Evolutionary conservation across 2,113 vertebrate species (phyloP).

Genomic region (Festucalex cinctus): DNA sequence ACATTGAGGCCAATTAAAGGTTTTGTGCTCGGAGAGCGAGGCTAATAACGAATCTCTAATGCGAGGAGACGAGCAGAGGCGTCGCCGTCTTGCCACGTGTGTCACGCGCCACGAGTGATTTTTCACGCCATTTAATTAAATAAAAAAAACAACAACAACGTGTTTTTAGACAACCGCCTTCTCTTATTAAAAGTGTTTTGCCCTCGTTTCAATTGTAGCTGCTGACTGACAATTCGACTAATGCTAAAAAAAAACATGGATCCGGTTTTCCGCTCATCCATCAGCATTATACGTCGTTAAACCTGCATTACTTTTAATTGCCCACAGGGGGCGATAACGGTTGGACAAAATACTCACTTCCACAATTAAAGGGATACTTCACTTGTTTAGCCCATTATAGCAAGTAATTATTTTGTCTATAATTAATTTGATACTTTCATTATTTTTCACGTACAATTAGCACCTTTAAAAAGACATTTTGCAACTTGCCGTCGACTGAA

Average conservation of each 20-base stretch:
- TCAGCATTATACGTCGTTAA: not conserved
- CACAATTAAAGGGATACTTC: too few species aligned
- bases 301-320: not conserved
- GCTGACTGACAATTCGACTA: not conserved
- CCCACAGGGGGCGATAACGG: not conserved
- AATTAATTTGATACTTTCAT: too few species aligned
- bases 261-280: not conserved
- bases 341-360: not conserved
- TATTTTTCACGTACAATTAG: too few species aligned
- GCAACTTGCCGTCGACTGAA: too few species aligned
- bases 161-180: slow-evolving; percentile 5
- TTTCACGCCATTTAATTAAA: slow-evolving; percentile 12
- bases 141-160: slow-evolving; percentile 1
- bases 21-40: slow-evolving; percentile 17
- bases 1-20: slow-evolving; percentile 27
- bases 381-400: too few species aligned
- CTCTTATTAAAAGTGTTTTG: not conserved
- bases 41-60: slow-evolving; percentile 24
- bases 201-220: not conserved
- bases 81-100: not conserved
- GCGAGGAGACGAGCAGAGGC: slow-evolving; percentile 10
- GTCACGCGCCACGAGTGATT: slow-evolving; percentile 2
- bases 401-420: too few species aligned
- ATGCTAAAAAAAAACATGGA: not conserved
- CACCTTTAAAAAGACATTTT: too few species aligned